These are phyloP conservation scores for Ceratoteleas bidentatus DNA, from an alignment of 1,140 invertebrate species.

Conservation along the genomic window DNA sequence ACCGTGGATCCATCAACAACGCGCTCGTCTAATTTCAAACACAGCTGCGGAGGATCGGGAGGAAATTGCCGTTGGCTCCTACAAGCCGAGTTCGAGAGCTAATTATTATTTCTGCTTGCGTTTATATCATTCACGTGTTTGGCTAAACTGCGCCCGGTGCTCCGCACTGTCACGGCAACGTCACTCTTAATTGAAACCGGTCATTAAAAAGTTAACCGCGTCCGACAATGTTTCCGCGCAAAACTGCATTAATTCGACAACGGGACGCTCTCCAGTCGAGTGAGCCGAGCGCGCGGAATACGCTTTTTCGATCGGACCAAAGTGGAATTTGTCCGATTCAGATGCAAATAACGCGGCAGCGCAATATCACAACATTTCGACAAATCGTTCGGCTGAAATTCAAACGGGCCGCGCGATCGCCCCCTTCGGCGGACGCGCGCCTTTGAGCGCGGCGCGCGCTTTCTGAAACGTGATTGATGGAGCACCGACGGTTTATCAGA, in stretches of 20 bases:
- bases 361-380: constrained; percentile 28
- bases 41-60: constrained; percentile 35
- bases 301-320: constrained; percentile 27
- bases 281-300: not conserved
- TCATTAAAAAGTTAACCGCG: constrained; percentile 19
- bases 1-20: constrained; percentile 28
- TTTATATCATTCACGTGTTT: constrained; percentile 35
- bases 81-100: constrained; percentile 30
- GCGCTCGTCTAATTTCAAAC: constrained; percentile 46
- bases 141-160: constrained; percentile 43
- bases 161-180: constrained; percentile 49
- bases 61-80: constrained; percentile 39
- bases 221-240: constrained; percentile 28
- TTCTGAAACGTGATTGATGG: constrained; percentile 36
- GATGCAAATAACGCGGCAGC: constrained; percentile 29
- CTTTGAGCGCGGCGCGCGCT: constrained; percentile 7
- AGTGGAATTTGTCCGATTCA: constrained; percentile 13
- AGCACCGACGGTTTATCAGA: constrained; percentile 13
- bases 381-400: constrained; percentile 24
- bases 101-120: constrained; percentile 53
- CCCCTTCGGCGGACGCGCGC: constrained; percentile 3
- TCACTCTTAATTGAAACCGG: constrained; percentile 33
- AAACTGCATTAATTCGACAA: constrained; percentile 33
- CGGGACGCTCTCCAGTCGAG: constrained; percentile 21
- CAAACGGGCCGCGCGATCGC: not conserved